Evolutionary conservation across 2,113 vertebrate genomes (phyloP).

Genomic region (Otocyon megalotis): DNA sequence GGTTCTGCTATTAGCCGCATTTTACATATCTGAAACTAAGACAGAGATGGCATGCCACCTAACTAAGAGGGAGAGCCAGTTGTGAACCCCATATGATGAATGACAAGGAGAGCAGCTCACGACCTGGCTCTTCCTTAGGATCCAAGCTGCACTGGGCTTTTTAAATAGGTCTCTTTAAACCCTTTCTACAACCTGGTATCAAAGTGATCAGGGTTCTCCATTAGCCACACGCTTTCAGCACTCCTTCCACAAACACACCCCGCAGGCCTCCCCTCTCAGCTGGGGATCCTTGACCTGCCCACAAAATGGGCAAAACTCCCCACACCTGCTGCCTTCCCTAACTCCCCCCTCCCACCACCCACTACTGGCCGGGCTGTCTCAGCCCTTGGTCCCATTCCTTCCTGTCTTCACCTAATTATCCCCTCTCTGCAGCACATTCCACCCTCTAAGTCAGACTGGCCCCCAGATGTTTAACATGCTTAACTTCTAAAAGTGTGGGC

Average conservation of each 20-base stretch:
- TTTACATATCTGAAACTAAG: neutral
- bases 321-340: neutral
- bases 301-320: neutral
- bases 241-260: neutral
- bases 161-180: neutral
- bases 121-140: neutral
- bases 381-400: neutral
- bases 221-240: fast-evolving
- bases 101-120: neutral
- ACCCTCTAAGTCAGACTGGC: neutral
- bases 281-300: neutral
- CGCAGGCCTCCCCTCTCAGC: neutral
- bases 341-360: neutral
- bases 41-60: neutral
- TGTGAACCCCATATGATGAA: neutral
- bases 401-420: neutral
- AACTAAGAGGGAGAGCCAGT: neutral
- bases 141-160: neutral
- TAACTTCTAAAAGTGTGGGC: neutral
- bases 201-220: neutral
- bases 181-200: neutral
- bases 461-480: neutral
- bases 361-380: neutral
- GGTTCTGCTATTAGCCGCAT: neutral
- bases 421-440: neutral